Evolutionary conservation across 2,113 vertebrate species (phyloP).

Genomic region (Seriola rivoliana): DNA sequence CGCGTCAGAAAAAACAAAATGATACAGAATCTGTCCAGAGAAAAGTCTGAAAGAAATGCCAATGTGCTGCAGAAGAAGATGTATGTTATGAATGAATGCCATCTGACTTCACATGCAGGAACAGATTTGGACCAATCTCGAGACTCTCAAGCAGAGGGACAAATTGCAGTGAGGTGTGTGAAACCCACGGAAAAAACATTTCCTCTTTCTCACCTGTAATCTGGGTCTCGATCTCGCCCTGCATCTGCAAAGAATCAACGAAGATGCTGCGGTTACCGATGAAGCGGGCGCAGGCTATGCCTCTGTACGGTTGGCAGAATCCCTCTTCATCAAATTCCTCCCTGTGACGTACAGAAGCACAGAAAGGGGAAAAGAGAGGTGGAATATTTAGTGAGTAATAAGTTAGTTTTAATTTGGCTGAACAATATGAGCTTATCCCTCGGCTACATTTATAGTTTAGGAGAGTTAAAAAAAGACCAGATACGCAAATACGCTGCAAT

Average conservation of each 20-base stretch:
- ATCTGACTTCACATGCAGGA: background rate
- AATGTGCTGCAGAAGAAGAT: background rate
- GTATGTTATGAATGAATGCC: background rate
- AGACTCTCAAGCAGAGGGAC: too few relatives aligned
- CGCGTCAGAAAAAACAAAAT: background rate
- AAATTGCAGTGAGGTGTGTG: background rate
- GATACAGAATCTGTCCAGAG: background rate
- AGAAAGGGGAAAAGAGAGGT: background rate
- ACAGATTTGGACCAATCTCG: background rate
- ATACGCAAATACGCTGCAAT: background rate
- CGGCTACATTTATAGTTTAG: background rate
- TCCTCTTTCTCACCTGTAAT: conserved; percentile 90
- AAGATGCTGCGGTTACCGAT: conserved; percentile 98
- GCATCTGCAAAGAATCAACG: conserved; percentile 99
- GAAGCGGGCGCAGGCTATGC: conserved; percentile 97
- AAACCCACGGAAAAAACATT: background rate
- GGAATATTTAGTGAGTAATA: background rate
- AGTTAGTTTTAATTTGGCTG: background rate
- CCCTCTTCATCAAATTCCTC: conserved; percentile 96
- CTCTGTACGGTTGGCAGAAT: conserved; percentile 98
- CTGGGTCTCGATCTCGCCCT: conserved; percentile 98
- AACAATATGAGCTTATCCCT: background rate
- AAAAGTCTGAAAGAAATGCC: background rate
- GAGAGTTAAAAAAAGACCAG: background rate
- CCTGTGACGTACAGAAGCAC: conserved; percentile 77